Base-by-base conservation (phyloP, 2,797 vertebrate species). In the Erethizon dorsatum region DNA sequence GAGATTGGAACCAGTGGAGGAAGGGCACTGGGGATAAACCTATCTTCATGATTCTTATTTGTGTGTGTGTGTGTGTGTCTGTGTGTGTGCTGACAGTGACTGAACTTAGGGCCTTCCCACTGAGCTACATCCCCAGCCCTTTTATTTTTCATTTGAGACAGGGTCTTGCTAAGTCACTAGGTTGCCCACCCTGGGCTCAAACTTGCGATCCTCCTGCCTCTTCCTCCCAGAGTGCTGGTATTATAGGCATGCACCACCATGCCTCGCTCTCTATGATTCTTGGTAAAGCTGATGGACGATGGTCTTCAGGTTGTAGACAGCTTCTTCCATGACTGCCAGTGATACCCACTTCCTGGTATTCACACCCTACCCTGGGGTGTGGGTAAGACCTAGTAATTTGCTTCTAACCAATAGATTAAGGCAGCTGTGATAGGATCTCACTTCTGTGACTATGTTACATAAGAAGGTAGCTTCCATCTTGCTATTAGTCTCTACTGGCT, bases 341-440 rank as follows among this genome's bases (percentile, higher is more conserved):
- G 31, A 87, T 18, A 52, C 14, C 1, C 3, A 59, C 17, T 22
- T 88, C 14, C 8, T 91, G 33, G 15, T 79, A 24, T 59, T 88
- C 47, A n/a, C 18, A 31, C 8, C 20, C 24, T 90, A 6, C 15
- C 54, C 37, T 71, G 15, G 33, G 82, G 24, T 67, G 17, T 65
- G 65, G 24, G 24, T 5, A 86, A 91, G 45, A 83, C 52, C 63
- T 83, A 45, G 18, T 28, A 89, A 94, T 83, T 92, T 89, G 65
- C 63, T 79, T 95, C 79, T 95, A 50, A 90, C 0, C 15, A 75
- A 41, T 7, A 63, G 45, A 79, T 75, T 17, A 61, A 33, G 13
- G 37, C 61, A 85, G 59, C 6, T 2, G 37, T 20, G 18, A 37
- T 54, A 17, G 33, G 1, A 31, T 75, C 4, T 47, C 57, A 37